Percentiles rank a stretch among this genome's conserved stretches.
These are phyloP conservation scores for Leptarthrus brevirostris DNA, from an alignment of 2,888 invertebrate genomes.

Conservation along the genomic window DNA sequence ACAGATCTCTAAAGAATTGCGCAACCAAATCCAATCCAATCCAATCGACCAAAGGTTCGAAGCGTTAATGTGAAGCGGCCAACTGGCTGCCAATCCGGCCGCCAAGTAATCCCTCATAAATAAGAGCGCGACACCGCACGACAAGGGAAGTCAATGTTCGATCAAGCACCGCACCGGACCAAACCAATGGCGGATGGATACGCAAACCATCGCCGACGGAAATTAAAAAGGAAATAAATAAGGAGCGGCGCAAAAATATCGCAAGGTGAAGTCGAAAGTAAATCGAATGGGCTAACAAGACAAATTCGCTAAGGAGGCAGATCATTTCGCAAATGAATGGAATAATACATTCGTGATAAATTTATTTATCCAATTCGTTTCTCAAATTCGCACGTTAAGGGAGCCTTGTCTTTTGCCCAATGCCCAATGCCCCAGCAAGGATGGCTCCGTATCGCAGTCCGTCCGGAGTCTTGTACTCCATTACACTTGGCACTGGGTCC, in stretches of 20 bases:
- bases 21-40: background rate
- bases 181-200: too few relatives aligned
- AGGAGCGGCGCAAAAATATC: background rate
- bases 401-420: slow-evolving; percentile 18
- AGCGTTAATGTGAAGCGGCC: slow-evolving; percentile 7
- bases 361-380: slow-evolving; percentile 52
- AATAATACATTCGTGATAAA: slow-evolving; percentile 50
- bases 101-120: slow-evolving; percentile 20
- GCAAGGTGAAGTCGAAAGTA: slow-evolving; percentile 44
- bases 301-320: slow-evolving; percentile 48
- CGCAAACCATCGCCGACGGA: background rate
- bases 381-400: slow-evolving; percentile 52
- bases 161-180: slow-evolving; percentile 41
- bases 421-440: background rate
- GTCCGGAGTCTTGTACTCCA: too few relatives aligned
- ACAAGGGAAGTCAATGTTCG: slow-evolving; percentile 36
- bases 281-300: slow-evolving; percentile 52
- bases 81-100: background rate
- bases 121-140: slow-evolving; percentile 33
- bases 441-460: too few relatives aligned
- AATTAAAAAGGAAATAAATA: slow-evolving; percentile 13
- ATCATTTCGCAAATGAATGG: slow-evolving; percentile 51
- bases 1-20: background rate
- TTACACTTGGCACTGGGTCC: background rate
- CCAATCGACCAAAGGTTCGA: too few relatives aligned